phyloP scores from a whole-genome alignment of 2,113 vertebrate species.

The Cairina moschata region DNA sequence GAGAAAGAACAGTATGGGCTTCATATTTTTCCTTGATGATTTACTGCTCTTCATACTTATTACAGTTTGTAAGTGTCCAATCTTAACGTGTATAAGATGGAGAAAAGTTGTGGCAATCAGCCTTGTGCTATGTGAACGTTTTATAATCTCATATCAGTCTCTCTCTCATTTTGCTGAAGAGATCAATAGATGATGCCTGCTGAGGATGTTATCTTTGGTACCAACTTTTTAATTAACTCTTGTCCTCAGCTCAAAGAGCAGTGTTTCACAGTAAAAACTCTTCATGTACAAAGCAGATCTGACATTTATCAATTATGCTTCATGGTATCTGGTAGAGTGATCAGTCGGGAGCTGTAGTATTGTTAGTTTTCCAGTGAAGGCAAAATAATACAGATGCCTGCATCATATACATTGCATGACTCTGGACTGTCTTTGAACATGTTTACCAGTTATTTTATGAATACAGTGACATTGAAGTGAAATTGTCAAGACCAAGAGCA shows the following conservation, averaged over 20 bases:
- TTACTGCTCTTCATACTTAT: not conserved
- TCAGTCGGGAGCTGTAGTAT: not conserved
- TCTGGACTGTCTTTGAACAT: not conserved
- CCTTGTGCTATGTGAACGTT: not conserved
- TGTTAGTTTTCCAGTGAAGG: not conserved
- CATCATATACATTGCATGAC: not conserved
- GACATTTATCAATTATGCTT: constrained; percentile 62
- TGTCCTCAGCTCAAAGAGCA: constrained; percentile 59
- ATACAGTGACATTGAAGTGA: not conserved
- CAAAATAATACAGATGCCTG: not conserved
- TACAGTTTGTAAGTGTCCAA: not conserved
- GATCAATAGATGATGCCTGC: constrained; percentile 54
- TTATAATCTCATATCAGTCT: constrained; percentile 8
- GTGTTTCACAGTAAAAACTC: constrained; percentile 54
- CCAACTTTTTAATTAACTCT: constrained; percentile 71
- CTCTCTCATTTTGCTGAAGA: not conserved
- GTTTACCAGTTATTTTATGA: not conserved
- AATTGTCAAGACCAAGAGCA: not conserved
- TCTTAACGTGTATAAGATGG: not conserved
- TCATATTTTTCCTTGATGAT: not conserved
- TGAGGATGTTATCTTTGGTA: constrained; percentile 60
- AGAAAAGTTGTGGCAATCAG: constrained; percentile 17
- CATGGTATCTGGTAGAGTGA: not conserved
- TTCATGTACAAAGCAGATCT: constrained; percentile 54
- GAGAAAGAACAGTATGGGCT: not conserved